Evolutionary conservation across 2,797 vertebrate species (phyloP), one percentile per base, ranked within the genome.

Genomic region (Gymnocypris eckloni): DNA sequence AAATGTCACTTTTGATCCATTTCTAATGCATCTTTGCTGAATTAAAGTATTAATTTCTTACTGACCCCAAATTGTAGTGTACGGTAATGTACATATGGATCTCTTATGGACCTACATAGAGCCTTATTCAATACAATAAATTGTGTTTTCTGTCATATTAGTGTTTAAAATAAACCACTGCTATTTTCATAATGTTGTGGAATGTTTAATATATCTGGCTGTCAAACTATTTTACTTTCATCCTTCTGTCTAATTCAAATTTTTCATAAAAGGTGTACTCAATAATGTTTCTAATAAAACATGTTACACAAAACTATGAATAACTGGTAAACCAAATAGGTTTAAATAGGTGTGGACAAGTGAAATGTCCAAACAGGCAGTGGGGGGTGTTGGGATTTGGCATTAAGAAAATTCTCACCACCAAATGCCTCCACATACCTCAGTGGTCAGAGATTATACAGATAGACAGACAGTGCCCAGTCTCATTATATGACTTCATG

Each of bases 401-500:
- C 61, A 77, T 50, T 54, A 66, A 77, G 18, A 69, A 2, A 4
- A 54, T 67, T 67, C 33, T 67, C 48, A 54, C 25, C 12, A 6
- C 25, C 70, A 37, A 77, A 9, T 28, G 52, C 48, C 22, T 69
- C 22, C 6, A 69, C 73, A 33, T 76, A 18, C 56, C 39, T 52
- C 33, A 43, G 45, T 77, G 61, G 69, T 64, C 70, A 61, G 56
- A 75, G n/a, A 48, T 80, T 67, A 33, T 33, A 33, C 33, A 76
- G 82, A 84, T 43, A 45, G 59, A 45, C 43, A 69, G 45, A 78
- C 18, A 12, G 73, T n/a, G 45, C 6, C 72, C 59, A 37, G 48
- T 70, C 83, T 84, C 64, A 84, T 84, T 70, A 70, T 84, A n/a
- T 70, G 16, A 70, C 18, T 77, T 84, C 59, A 28, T 56, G 75